These are phyloP conservation scores for Cheilosia impressa DNA, from an alignment of 2,888 invertebrate genomes.

Conservation along the genomic window DNA sequence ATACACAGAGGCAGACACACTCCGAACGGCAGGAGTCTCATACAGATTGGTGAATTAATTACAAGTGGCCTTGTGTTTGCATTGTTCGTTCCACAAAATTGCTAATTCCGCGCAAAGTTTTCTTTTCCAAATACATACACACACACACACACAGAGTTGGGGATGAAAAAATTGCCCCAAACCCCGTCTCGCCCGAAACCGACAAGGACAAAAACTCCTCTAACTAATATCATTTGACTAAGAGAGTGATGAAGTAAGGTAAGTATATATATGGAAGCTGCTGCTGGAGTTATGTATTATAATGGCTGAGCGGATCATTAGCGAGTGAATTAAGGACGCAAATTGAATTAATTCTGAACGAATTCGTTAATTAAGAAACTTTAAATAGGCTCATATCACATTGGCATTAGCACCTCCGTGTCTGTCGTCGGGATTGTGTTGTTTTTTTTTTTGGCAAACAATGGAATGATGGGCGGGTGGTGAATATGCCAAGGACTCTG, in stretches of 20 bases:
- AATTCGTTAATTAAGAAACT: conserved; percentile 69
- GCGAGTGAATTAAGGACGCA: conserved; percentile 63
- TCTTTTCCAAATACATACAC: conserved; percentile 4
- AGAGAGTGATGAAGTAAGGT: conserved; percentile 31
- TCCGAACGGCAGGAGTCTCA: neutral
- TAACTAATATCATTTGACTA: conserved; percentile 56
- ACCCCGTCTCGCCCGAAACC: conserved; percentile 2
- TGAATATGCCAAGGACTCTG: conserved; percentile 10
- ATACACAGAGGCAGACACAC: conserved; percentile 6
- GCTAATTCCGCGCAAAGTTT: conserved; percentile 70
- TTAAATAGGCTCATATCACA: conserved; percentile 68
- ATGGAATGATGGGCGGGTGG: conserved; percentile 7
- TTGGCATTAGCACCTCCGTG: conserved; percentile 58
- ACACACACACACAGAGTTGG: neutral
- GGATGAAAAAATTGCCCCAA: conserved; percentile 7
- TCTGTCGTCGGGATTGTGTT: neutral
- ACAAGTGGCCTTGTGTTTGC: conserved; percentile 64
- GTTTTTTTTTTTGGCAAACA: conserved; percentile 12
- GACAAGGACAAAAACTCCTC: conserved; percentile 1
- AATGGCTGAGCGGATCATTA: conserved; percentile 56
- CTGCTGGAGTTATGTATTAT: conserved; percentile 41
- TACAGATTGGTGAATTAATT: conserved; percentile 65
- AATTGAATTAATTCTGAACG: conserved; percentile 69
- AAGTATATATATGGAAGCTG: neutral
- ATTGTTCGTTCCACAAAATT: conserved; percentile 68